A percentile compares a stretch with the other conserved stretches of the same genome.
phyloP scores from a whole-genome alignment of 2,888 invertebrate species.

The Brenthis daphne region DNA sequence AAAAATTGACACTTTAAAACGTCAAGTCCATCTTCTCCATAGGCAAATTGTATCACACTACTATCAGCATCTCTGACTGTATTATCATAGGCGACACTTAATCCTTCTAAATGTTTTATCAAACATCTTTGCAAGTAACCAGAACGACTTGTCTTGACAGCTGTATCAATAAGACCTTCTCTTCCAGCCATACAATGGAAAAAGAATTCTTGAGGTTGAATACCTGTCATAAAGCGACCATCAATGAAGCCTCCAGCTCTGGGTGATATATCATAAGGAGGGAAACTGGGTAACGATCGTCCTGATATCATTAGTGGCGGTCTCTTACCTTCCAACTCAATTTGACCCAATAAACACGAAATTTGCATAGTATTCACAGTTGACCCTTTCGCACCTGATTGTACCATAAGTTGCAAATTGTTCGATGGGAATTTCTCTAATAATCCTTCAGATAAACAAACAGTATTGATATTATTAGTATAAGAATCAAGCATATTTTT shows the following conservation, averaged over 20 bases:
- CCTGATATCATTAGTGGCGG: constrained; percentile 98
- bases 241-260: constrained; percentile 98
- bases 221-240: constrained; percentile 98
- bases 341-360: constrained; percentile 98
- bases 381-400: constrained; percentile 99
- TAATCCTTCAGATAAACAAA: constrained; percentile 92
- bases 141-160: constrained; percentile 99
- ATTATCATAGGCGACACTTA: constrained; percentile 95
- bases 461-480: constrained; percentile 94
- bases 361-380: constrained; percentile 99
- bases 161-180: constrained; percentile 99
- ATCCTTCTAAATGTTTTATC: constrained; percentile 98
- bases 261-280: constrained; percentile 92
- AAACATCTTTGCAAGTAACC: constrained; percentile 98
- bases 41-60: constrained; percentile 95
- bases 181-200: constrained; percentile 99
- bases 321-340: constrained; percentile 98
- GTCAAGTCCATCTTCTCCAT: constrained; percentile 97
- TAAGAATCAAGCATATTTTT: constrained; percentile 90
- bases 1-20: constrained; percentile 93
- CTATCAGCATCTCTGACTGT: constrained; percentile 98
- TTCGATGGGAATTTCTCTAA: constrained; percentile 95
- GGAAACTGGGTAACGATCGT: constrained; percentile 95
- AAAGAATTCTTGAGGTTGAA: constrained; percentile 98
- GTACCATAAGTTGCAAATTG: constrained; percentile 99